Evolutionary conservation across 2,797 vertebrate species (phyloP), one percentile per base, ranked within the genome.

Genomic region (Mallotus villosus): DNA sequence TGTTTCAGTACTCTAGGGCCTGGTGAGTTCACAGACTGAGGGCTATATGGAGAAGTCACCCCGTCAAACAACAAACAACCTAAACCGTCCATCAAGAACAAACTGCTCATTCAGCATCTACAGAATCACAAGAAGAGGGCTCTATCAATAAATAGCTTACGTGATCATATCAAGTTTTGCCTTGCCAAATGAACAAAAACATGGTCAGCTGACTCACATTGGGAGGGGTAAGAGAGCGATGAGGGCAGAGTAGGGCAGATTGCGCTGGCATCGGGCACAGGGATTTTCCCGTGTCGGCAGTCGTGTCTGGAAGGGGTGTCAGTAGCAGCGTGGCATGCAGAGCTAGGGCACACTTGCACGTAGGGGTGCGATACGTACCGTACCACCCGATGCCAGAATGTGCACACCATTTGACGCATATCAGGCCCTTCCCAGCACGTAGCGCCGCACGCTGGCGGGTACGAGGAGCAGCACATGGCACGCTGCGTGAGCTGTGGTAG

Each of bases 321-420:
- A n/a, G 51, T 55, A 55, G 51, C 41, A 46, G 11, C 9, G 41
- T 46, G 41, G 41, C 19, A n/a, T n/a, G 19, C 51, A 55, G 17
- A 55, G 5, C 51, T 9, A 46, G 11, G 27, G 19, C 14, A 41
- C 11, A 41, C 11, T 51, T 11, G 49, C 16, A 24, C 24, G 32
- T n/a, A n/a, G 63, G 70, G 61, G 46, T n/a, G n/a, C 21, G 9
- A 37, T 49, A 51, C 49, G 8, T 29, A 55, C 61, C 14, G 16
- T 29, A 63, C 61, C 29, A 51, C 6, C 59, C 25, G 22, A 64
- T 27, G 71, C 46, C 12, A 74, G 82, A 90, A 86, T 82, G 84
- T 82, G n/a, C n/a, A 84, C 70, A 70, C 69, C 69, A 73, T 51
- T 69, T 67, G 79, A 79, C 63, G 78, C 88, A 89, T 89, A 91